Percentiles rank a stretch among this genome's conserved stretches.
Conservation (phyloP, 1,140 invertebrate genomes). For the Diabrotica undecimpunctata region DNA sequence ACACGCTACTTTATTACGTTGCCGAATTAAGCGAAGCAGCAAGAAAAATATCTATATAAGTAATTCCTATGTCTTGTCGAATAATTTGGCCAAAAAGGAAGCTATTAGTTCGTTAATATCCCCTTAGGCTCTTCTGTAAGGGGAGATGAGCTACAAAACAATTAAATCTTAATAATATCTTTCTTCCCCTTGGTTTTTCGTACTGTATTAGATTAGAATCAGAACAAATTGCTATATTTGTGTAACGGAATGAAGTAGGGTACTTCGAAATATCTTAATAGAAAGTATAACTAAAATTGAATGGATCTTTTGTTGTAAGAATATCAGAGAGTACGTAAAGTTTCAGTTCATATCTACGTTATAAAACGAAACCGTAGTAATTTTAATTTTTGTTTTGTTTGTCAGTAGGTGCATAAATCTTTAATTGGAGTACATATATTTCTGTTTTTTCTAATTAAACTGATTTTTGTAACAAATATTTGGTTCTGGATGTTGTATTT, state of each 20-base stretch:
- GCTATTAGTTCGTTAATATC: background rate
- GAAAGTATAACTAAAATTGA: too few species aligned
- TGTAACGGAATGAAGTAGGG: background rate
- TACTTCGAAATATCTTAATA: too few species aligned
- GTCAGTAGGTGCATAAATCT: too few species aligned
- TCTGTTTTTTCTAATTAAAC: too few species aligned
- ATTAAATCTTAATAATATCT: slow-evolving; percentile 1
- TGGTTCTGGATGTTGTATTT: too few species aligned
- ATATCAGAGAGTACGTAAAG: too few species aligned
- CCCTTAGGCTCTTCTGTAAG: background rate
- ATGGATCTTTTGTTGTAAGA: too few species aligned
- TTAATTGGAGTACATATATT: too few species aligned
- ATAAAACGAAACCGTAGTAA: too few species aligned
- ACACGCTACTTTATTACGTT: background rate
- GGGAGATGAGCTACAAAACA: background rate
- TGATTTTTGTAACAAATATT: too few species aligned
- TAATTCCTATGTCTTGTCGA: background rate
- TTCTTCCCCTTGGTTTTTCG: slow-evolving; percentile 2
- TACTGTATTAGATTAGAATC: slow-evolving; percentile 3
- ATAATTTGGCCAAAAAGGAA: slow-evolving; percentile 1
- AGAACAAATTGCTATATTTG: background rate
- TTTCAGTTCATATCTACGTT: too few species aligned
- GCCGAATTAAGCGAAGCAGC: background rate
- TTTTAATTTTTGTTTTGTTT: too few species aligned
- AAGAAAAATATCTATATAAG: background rate